Percentiles rank a stretch among this genome's conserved stretches.
These are phyloP conservation scores for Champsocephalus gunnari DNA, from an alignment of 2,797 vertebrate genomes.

Conservation along the genomic window DNA sequence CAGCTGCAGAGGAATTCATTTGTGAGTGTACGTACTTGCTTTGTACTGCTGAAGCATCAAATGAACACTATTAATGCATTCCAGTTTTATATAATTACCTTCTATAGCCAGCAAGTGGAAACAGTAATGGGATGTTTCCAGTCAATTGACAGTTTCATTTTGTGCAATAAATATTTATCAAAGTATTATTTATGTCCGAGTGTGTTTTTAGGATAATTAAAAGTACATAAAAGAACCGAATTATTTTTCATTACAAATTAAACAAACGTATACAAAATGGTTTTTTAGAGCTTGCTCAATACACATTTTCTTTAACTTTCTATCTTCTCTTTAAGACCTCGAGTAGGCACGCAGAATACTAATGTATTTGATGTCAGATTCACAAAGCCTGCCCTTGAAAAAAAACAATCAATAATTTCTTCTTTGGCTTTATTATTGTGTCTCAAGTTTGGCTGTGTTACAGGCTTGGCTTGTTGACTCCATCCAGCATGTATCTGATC, in stretches of 20 bases:
- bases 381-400: slow-evolving; percentile 72
- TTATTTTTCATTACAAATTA: slow-evolving; percentile 25
- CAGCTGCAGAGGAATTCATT: slow-evolving; percentile 65
- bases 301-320: slow-evolving; percentile 44
- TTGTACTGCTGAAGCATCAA: slow-evolving; percentile 52
- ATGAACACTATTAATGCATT: slow-evolving; percentile 48
- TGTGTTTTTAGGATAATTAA: slow-evolving; percentile 13
- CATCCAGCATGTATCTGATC: slow-evolving; percentile 77
- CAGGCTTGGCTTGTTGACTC: slow-evolving; percentile 69
- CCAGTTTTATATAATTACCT: slow-evolving; percentile 53
- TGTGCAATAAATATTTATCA: slow-evolving; percentile 5
- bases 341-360: slow-evolving; percentile 58
- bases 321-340: slow-evolving; percentile 49
- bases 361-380: slow-evolving; percentile 71
- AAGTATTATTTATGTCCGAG: slow-evolving; percentile 14
- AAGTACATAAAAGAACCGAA: slow-evolving; percentile 9
- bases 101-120: slow-evolving; percentile 32
- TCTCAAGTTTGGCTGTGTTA: slow-evolving; percentile 75
- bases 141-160: slow-evolving; percentile 25
- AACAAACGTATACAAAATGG: slow-evolving; percentile 14
- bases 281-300: slow-evolving; percentile 23
- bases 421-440: slow-evolving; percentile 72
- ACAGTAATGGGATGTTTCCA: slow-evolving; percentile 22
- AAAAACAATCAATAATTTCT: slow-evolving; percentile 73
- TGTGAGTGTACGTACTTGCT: slow-evolving; percentile 35